phyloP scores from a whole-genome alignment of 2,888 invertebrate genomes.

The Rosalia funebris region DNA sequence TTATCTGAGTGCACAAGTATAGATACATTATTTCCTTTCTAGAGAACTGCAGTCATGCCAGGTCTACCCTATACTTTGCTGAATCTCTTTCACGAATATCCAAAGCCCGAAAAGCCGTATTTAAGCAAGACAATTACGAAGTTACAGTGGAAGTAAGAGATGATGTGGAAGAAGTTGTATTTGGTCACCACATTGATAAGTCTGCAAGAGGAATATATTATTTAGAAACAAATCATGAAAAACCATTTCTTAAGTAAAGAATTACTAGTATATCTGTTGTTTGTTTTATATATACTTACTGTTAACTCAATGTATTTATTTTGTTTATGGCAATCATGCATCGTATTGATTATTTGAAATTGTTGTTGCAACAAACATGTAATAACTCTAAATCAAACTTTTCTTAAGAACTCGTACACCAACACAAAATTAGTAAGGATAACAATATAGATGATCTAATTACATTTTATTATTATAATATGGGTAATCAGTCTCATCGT shows the following conservation, averaged over 20 bases:
- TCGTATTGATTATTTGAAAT: too few species aligned
- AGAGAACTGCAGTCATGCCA: constrained; percentile 66
- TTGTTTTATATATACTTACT: too few species aligned
- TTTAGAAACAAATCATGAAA: constrained; percentile 42
- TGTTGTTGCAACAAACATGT: too few species aligned
- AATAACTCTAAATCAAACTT: too few species aligned
- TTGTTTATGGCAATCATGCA: too few species aligned
- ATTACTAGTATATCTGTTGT: too few species aligned
- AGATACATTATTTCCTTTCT: constrained; percentile 36
- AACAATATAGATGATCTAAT: too few species aligned
- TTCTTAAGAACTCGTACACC: too few species aligned
- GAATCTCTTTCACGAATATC: constrained; percentile 63
- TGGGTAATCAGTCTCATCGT: too few species aligned
- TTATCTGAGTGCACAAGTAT: neutral
- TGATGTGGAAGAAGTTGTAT: neutral
- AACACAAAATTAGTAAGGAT: too few species aligned
- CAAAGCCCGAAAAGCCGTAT: constrained; percentile 59
- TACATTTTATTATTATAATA: too few species aligned
- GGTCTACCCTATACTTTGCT: constrained; percentile 63
- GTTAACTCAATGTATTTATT: too few species aligned
- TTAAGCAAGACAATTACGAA: constrained; percentile 50
- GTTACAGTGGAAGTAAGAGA: neutral
- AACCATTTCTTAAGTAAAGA: constrained; percentile 36
- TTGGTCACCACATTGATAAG: neutral
- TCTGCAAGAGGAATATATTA: constrained; percentile 47